Conservation (phyloP, 1,140 invertebrate genomes). For the Semibalanus balanoides region DNA sequence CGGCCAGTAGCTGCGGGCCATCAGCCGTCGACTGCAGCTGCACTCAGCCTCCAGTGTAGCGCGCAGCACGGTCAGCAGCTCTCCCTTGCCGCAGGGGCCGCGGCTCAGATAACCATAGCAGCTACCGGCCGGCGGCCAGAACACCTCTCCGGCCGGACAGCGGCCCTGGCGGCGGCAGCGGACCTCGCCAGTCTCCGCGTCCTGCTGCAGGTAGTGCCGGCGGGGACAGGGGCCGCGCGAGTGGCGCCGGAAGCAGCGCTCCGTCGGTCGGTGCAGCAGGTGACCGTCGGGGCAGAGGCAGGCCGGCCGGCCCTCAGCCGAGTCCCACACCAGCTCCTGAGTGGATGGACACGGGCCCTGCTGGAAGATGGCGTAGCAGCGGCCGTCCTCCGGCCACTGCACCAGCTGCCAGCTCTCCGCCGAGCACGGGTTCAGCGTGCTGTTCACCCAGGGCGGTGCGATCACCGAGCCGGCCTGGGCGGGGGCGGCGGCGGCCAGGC, state of each 20-base stretch:
- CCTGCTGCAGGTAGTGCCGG: background rate
- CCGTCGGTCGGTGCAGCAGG: background rate
- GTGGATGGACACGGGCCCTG: background rate
- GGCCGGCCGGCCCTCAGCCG: constrained; percentile 7
- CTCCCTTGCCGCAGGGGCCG: background rate
- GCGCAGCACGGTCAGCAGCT: background rate
- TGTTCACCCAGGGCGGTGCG: constrained; percentile 68
- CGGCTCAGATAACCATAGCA: background rate
- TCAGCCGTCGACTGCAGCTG: background rate
- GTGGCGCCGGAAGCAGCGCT: background rate
- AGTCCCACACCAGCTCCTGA: constrained; percentile 37
- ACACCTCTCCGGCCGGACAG: background rate
- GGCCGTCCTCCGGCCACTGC: constrained; percentile 61
- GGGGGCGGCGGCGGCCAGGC: background rate
- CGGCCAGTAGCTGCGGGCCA: background rate
- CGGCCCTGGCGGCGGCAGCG: background rate
- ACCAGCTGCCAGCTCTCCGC: constrained; percentile 63
- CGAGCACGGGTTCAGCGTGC: constrained; percentile 61
- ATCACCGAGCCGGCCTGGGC: constrained; percentile 34
- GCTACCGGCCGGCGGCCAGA: background rate
- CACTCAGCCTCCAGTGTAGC: background rate
- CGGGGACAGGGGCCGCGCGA: background rate
- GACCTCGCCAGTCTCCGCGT: background rate
- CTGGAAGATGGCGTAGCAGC: constrained; percentile 3
- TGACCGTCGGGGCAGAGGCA: background rate